Evolutionary conservation across 2,888 invertebrate genomes (phyloP).

Genomic region (Sclerodermus sp.): DNA sequence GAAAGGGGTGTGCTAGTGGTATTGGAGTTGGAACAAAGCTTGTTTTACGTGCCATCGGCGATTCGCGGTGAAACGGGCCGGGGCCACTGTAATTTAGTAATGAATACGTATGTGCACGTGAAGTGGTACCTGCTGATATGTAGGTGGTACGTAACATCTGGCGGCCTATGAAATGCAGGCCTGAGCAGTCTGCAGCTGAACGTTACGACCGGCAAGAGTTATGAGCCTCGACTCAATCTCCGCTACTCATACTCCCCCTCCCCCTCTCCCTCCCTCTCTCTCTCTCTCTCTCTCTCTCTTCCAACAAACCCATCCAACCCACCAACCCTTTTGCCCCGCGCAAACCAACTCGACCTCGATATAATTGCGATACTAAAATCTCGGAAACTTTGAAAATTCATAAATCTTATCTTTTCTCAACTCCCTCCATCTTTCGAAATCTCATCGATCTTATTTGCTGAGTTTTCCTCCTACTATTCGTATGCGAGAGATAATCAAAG

Average conservation of each 20-base stretch:
- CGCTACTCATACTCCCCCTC: slow-evolving; percentile 18
- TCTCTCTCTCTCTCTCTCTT: not conserved
- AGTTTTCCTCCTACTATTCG: too few species aligned
- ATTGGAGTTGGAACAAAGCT: slow-evolving; percentile 14
- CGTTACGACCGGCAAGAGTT: slow-evolving; percentile 48
- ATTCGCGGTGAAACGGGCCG: slow-evolving; percentile 30
- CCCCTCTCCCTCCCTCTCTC: slow-evolving; percentile 2
- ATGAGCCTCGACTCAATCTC: slow-evolving; percentile 48
- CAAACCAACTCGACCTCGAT: slow-evolving; percentile 25
- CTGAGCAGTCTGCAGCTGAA: slow-evolving; percentile 45
- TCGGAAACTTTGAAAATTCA: slow-evolving; percentile 25
- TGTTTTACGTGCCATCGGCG: slow-evolving; percentile 34
- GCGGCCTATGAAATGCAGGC: slow-evolving; percentile 50
- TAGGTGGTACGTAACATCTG: slow-evolving; percentile 45
- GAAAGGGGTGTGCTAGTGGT: too few species aligned
- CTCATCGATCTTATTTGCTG: too few species aligned
- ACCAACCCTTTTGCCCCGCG: slow-evolving; percentile 13
- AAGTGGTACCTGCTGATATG: slow-evolving; percentile 45
- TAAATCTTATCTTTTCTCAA: slow-evolving; percentile 16
- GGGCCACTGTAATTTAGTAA: slow-evolving; percentile 39
- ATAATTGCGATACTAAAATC: slow-evolving; percentile 41
- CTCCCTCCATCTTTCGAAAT: too few species aligned
- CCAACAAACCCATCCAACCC: not conserved
- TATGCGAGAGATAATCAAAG: too few species aligned
- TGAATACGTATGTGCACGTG: slow-evolving; percentile 43